phyloP scores from a whole-genome alignment of 2,888 invertebrate species.

The Molanna angustata region DNA sequence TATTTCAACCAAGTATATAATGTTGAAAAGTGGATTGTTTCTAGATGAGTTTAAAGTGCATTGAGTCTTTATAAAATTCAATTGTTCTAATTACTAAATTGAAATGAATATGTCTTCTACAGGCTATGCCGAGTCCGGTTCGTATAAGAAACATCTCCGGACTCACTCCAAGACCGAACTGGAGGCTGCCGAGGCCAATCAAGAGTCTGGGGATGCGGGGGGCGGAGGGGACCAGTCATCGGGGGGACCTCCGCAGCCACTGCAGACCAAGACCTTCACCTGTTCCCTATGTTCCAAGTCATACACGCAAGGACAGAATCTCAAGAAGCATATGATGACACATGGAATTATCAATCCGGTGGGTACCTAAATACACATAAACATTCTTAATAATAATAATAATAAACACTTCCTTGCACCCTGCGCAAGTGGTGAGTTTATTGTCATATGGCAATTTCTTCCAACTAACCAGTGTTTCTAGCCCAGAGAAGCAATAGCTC shows the following conservation, averaged over 20 bases:
- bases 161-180: conserved; percentile 38
- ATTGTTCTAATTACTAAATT: too few relatives aligned
- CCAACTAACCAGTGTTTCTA: too few relatives aligned
- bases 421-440: too few relatives aligned
- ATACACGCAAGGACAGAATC: conserved; percentile 50
- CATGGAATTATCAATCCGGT: conserved; percentile 40
- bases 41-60: too few relatives aligned
- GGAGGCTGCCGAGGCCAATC: conserved; percentile 32
- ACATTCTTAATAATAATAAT: too few relatives aligned
- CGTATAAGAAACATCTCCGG: conserved; percentile 50
- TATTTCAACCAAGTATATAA: too few relatives aligned
- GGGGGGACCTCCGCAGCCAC: conserved; percentile 5
- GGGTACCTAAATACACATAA: too few relatives aligned
- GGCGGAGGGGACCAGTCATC: neutral
- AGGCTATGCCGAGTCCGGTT: conserved; percentile 47
- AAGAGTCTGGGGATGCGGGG: neutral
- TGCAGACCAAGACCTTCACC: conserved; percentile 43
- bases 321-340: conserved; percentile 51
- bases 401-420: too few relatives aligned
- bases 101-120: conserved; percentile 16
- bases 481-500: too few relatives aligned
- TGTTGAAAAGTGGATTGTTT: too few relatives aligned
- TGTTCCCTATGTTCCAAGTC: conserved; percentile 51
- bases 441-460: too few relatives aligned
- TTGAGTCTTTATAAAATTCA: too few relatives aligned